Evolutionary conservation across 1,140 invertebrate genomes (phyloP).

Genomic region (Lasaia peninsularis): DNA sequence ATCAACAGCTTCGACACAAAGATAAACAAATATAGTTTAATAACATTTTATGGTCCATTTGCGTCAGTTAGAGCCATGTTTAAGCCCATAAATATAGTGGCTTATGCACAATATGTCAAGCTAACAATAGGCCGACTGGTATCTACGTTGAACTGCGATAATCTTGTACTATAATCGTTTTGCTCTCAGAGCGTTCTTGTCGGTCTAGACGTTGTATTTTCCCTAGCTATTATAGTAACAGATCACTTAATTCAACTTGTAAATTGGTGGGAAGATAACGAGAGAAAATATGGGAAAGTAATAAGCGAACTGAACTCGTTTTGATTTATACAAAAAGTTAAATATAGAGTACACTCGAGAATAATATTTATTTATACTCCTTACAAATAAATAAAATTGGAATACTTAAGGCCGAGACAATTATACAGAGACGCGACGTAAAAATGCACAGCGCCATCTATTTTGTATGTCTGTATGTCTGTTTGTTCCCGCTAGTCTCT

Average conservation of each 20-base stretch:
- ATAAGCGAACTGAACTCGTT: too few species aligned
- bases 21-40: not conserved
- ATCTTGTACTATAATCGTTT: constrained; percentile 42
- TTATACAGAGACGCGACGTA: too few species aligned
- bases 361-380: too few species aligned
- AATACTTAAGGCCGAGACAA: too few species aligned
- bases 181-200: constrained; percentile 58
- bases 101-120: constrained; percentile 17
- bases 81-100: not conserved
- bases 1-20: too few species aligned
- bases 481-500: too few species aligned
- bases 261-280: not conserved
- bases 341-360: too few species aligned
- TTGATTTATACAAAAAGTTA: too few species aligned
- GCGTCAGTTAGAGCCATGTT: not conserved
- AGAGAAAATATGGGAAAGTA: not conserved
- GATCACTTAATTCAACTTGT: not conserved
- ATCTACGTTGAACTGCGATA: constrained; percentile 34
- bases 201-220: constrained; percentile 70
- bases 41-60: not conserved
- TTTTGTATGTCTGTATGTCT: too few species aligned
- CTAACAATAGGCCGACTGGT: constrained; percentile 61
- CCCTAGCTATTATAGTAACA: constrained; percentile 41
- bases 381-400: too few species aligned
- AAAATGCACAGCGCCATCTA: too few species aligned